phyloP scores from a whole-genome alignment of 2,113 vertebrate species.

The Hiodon alosoides region DNA sequence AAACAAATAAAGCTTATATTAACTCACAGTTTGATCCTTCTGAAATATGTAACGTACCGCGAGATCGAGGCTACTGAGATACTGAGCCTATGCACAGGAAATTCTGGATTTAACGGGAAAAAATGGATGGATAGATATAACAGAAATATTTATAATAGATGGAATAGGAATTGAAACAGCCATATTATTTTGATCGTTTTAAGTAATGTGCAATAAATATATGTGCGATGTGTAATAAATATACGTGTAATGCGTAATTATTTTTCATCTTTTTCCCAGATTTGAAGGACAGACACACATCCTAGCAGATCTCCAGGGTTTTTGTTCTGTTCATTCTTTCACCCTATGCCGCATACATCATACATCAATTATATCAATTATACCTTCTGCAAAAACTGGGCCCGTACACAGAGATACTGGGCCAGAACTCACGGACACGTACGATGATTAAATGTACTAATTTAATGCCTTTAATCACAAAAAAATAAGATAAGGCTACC shows the following conservation, averaged over 20 bases:
- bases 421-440: background rate
- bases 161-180: too few relatives aligned
- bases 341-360: background rate
- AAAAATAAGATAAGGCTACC: background rate
- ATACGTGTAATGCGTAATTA: too few relatives aligned
- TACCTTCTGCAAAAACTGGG: background rate
- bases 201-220: too few relatives aligned
- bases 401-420: background rate
- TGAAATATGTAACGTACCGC: background rate
- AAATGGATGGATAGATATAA: too few relatives aligned
- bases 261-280: too few relatives aligned
- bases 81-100: too few relatives aligned
- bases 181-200: too few relatives aligned
- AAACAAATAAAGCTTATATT: background rate
- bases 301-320: too few relatives aligned
- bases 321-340: too few relatives aligned
- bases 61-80: background rate
- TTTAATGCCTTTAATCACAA: background rate
- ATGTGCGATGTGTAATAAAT: too few relatives aligned
- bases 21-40: background rate
- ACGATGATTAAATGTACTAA: background rate
- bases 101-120: too few relatives aligned
- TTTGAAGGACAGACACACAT: background rate
- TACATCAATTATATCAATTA: background rate
- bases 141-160: too few relatives aligned